phyloP scores from a whole-genome alignment of 2,113 vertebrate genomes.

The Microcebus jonahi region DNA sequence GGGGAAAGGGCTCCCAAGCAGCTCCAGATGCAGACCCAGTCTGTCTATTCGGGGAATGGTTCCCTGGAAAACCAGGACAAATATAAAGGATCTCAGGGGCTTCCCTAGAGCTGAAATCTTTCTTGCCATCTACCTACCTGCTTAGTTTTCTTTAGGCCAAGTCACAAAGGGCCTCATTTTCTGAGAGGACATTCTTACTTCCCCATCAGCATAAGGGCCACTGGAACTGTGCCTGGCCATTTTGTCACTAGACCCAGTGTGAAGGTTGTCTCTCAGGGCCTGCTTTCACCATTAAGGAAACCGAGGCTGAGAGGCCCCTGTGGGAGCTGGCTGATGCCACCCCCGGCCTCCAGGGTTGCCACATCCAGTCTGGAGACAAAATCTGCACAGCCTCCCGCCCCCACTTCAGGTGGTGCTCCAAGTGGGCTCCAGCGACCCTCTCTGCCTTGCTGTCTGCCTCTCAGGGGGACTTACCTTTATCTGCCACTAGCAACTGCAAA shows the following conservation, averaged over 20 bases:
- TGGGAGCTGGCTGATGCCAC: not conserved
- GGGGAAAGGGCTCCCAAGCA: not conserved
- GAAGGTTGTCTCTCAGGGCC: not conserved
- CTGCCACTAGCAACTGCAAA: not conserved
- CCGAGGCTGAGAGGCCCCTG: not conserved
- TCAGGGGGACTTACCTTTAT: not conserved
- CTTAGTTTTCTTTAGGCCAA: fast-evolving
- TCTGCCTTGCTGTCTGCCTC: not conserved
- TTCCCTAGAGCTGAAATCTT: not conserved
- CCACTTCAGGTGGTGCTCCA: not conserved
- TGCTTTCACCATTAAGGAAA: not conserved
- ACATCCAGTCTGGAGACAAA: fast-evolving
- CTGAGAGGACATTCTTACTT: not conserved
- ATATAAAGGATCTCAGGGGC: not conserved
- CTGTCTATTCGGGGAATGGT: not conserved
- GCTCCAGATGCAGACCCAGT: not conserved
- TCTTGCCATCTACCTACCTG: not conserved
- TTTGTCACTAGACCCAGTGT: not conserved
- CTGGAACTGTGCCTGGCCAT: not conserved
- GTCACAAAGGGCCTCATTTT: not conserved
- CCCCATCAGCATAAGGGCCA: not conserved
- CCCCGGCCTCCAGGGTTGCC: not conserved
- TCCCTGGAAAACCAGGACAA: not conserved
- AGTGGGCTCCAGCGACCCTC: not conserved
- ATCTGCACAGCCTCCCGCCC: fast-evolving